Evolutionary conservation across 2,888 invertebrate genomes (phyloP).

Genomic region (Drosophila tanythrix): DNA sequence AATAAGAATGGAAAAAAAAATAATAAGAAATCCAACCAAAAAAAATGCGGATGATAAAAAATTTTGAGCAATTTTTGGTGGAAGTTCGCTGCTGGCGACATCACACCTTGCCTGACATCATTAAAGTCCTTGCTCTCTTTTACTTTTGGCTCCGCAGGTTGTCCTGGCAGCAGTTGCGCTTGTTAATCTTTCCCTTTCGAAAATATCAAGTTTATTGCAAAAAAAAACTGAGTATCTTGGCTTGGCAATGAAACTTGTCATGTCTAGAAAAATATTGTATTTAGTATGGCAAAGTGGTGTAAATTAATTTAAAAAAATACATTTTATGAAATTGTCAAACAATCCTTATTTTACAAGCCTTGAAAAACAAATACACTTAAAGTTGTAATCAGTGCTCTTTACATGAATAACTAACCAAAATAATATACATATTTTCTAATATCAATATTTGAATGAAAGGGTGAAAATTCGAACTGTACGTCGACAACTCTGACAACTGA

Average conservation of each 20-base stretch:
- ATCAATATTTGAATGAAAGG: neutral
- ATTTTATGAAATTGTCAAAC: neutral
- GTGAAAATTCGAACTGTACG: neutral
- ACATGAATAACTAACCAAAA: too few relatives aligned
- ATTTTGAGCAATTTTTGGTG: constrained; percentile 56
- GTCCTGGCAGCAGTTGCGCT: constrained; percentile 24
- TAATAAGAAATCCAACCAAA: neutral
- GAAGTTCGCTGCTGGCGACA: constrained; percentile 34
- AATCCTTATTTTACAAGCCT: neutral
- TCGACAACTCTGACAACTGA: neutral
- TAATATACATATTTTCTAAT: neutral
- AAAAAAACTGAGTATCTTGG: neutral
- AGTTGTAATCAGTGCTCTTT: too few relatives aligned
- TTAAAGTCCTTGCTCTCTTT: constrained; percentile 13
- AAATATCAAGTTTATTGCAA: constrained; percentile 3
- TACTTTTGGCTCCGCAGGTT: constrained; percentile 1
- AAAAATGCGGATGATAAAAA: constrained; percentile 49
- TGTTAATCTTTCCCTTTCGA: constrained; percentile 15
- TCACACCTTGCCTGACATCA: constrained; percentile 12
- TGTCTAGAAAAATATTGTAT: neutral
- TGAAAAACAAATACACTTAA: neutral
- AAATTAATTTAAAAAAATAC: neutral
- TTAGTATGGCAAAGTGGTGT: neutral
- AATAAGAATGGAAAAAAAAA: neutral
- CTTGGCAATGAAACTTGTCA: neutral